Base-by-base conservation (phyloP, 2,113 vertebrate genomes). In the Chionomys nivalis region DNA sequence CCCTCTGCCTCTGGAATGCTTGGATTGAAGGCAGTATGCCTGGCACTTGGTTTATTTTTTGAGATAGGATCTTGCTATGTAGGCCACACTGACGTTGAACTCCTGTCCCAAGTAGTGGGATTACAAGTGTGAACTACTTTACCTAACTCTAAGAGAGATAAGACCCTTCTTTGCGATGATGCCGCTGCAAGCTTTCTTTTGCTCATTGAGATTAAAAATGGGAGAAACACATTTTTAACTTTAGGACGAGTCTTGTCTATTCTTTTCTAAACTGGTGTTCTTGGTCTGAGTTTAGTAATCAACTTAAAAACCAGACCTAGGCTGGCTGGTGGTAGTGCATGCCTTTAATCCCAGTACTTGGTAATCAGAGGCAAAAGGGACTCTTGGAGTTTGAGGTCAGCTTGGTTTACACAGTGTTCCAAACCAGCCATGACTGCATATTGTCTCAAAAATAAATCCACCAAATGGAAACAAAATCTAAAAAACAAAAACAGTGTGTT, bases 171-270 rank as follows among this genome's bases (percentile, higher is more conserved):
- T 86, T 8, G 82, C 77, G 70, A 28, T 85, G 55, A 78, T 77
- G 3, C 24, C 77, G n/a, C 24, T 73, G n/a, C n/a, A 61, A 31
- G 33, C 42, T 94, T 47, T 61, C 39, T 90, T 79, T 90, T 77
- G 26, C 33, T 94, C 17, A 39, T 23, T 86, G 36, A 4, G 26
- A 65, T 92, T 97, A 65, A 65, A 31, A 93, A 94, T 63, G 76
- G 44, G 68, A 77, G 47, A 72, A 85, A 21, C 63, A 72, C n/a
- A 58, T 82, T 55, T 19, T 88, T 42, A 87, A 63, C 24, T 16
- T 76, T 58, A 75, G 86, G 28, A 31, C 76, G 52, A 82, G 85
- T 31, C 47, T 86, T 90, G 7, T 4, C 7, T 93, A 70, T 81
- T 92, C 42, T 78, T 92, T 85, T 75, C 65, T 65, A 42, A 88